Evolutionary conservation across 2,888 invertebrate genomes (phyloP), one percentile per base, ranked within the genome.

Genomic region (Netelia fuscicornis): DNA sequence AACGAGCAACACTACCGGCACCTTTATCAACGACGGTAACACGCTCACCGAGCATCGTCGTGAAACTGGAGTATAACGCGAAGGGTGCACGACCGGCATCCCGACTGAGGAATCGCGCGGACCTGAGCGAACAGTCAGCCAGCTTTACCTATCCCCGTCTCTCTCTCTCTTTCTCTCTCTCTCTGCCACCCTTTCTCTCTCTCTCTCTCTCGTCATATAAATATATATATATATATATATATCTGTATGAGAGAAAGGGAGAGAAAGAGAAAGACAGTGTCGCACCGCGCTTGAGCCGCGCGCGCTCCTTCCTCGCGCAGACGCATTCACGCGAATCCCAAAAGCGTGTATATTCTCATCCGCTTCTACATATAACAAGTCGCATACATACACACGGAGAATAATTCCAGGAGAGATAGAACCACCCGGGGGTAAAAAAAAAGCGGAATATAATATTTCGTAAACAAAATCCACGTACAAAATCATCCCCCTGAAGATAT

Each of bases 81-180:
- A 91, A 37, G 89, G 89, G 89, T 92, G 89, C 93, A 90, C 91
- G 92, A 90, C 91, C 93, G 92, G 93, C 93, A 93, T 93, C 92
- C 92, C 93, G 93, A 93, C 93, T 93, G 92, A 92, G 90, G 89
- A 88, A 88, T 89, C 89, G 88, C 91, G 87, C 86, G 89, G 84
- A 75, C 79, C 83, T 70, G 56, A 68, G 65, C 76, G 68, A 79
- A 79, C 48, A 65, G 80, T 83, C 76, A 56, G 60, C 76, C 74
- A 67, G 58, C 67, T 79, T 70, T 37, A 11, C 23, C 56, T 56
- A 52, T 64, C 82, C n/a, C 72, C 81, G 75, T 75, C 76, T 58
- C 65, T 58, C 17, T 68, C 78, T 58, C 54, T 56, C 30, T 37
- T 5, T 72, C 72, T 65, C 72, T 30, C 68, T 72, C 56, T 64